These are phyloP conservation scores for Tachina lurida DNA, from an alignment of 2,888 invertebrate genomes.

Conservation along the genomic window DNA sequence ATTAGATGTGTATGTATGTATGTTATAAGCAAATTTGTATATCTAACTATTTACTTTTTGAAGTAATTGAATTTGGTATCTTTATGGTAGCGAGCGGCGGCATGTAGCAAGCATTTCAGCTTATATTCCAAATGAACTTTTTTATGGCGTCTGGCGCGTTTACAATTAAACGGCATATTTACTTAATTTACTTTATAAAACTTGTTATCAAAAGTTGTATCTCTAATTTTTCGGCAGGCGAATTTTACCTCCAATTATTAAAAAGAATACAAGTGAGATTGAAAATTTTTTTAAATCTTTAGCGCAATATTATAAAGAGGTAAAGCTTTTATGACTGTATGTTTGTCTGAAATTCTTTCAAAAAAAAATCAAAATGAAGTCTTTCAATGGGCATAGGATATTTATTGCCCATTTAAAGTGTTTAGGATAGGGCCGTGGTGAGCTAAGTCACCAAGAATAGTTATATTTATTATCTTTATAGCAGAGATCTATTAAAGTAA, in stretches of 20 bases:
- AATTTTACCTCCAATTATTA: constrained; percentile 44
- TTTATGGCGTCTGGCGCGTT: constrained; percentile 3
- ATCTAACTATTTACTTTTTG: constrained; percentile 13
- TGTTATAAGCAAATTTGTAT: constrained; percentile 19
- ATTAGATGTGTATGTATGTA: constrained; percentile 26
- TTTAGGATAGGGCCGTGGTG: too few species aligned
- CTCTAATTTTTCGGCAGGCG: constrained; percentile 19
- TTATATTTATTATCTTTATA: too few species aligned
- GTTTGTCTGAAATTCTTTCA: too few species aligned
- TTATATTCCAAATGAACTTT: constrained; percentile 17
- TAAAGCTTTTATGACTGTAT: background rate
- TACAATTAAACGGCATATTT: constrained; percentile 62
- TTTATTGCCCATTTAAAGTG: too few species aligned
- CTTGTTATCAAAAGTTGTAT: constrained; percentile 23
- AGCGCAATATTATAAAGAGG: background rate
- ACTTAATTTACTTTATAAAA: constrained; percentile 46
- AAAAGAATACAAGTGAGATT: constrained; percentile 26
- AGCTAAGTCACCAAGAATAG: too few species aligned
- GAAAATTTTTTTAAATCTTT: background rate
- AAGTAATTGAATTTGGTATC: constrained; percentile 26
- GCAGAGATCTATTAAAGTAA: too few species aligned
- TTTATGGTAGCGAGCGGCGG: constrained; percentile 55
- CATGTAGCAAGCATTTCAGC: constrained; percentile 40
- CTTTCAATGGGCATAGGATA: too few species aligned
- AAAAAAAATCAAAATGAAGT: background rate